Conservation (phyloP, 2,113 vertebrate species). For the Piprites chloris region DNA sequence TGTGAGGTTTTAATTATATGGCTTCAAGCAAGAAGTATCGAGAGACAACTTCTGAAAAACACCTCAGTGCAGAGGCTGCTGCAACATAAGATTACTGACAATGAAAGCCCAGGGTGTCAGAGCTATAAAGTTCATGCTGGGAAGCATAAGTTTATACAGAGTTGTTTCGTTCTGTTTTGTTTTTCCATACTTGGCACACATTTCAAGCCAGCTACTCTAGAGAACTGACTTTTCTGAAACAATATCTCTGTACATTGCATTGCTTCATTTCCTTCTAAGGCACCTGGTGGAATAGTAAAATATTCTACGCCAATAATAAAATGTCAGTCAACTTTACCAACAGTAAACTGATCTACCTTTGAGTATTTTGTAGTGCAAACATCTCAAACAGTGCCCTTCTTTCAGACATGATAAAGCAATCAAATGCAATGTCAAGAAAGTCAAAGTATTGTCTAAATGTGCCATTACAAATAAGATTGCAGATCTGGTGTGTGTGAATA, state of each 20-base stretch:
- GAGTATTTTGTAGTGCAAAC: neutral
- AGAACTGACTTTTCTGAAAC: neutral
- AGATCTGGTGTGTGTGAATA: rapidly evolving
- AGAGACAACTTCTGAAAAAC: conserved; percentile 16
- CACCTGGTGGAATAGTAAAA: neutral
- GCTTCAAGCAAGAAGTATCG: conserved; percentile 38
- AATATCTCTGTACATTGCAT: neutral
- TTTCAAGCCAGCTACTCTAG: neutral
- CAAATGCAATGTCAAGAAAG: neutral
- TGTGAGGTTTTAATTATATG: conserved; percentile 7
- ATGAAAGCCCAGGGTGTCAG: neutral
- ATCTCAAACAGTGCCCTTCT: neutral
- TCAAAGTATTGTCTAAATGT: neutral
- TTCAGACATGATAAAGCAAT: neutral
- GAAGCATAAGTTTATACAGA: neutral
- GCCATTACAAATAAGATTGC: neutral
- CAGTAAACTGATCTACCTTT: neutral
- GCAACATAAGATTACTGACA: neutral
- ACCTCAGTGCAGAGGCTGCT: neutral
- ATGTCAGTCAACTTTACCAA: neutral
- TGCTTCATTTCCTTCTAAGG: neutral
- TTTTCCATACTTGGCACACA: neutral
- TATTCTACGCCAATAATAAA: neutral
- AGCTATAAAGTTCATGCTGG: neutral
- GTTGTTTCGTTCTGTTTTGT: neutral